phyloP scores from a whole-genome alignment of 2,113 vertebrate genomes.

The Anas platyrhynchos region DNA sequence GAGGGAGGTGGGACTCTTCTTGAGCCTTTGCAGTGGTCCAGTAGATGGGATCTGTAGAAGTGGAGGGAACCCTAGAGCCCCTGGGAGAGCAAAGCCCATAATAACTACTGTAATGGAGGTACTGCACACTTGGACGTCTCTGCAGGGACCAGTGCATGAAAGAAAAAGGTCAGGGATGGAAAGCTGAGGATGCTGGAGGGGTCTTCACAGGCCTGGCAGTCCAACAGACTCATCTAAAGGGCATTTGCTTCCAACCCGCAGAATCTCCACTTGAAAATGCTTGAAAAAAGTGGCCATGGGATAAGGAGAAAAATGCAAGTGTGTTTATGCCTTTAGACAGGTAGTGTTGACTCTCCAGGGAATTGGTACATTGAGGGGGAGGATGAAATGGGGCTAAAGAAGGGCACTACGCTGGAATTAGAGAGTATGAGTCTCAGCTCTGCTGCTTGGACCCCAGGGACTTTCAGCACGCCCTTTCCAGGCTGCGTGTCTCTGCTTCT shows the following conservation, averaged over 20 bases:
- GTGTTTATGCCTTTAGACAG: neutral
- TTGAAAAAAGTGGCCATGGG: neutral
- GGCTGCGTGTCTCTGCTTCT: neutral
- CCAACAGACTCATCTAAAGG: neutral
- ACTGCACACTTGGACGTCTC: neutral
- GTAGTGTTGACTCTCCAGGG: neutral
- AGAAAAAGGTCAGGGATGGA: neutral
- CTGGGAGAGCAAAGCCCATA: neutral
- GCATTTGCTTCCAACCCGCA: neutral
- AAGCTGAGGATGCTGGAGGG: neutral
- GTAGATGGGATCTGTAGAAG: neutral
- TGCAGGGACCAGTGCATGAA: rapidly evolving
- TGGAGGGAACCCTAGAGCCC: neutral
- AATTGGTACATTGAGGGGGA: neutral
- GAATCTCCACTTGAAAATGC: neutral
- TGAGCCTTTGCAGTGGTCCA: neutral
- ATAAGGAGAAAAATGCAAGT: neutral
- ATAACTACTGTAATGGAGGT: neutral
- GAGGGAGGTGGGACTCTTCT: rapidly evolving
- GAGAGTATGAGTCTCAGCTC: neutral
- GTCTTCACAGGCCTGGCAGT: neutral
- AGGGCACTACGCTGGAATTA: neutral
- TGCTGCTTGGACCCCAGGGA: neutral
- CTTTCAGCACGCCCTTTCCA: neutral
- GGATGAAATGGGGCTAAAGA: neutral